Conservation (phyloP, 2,888 invertebrate genomes). For the Spilosoma lubricipeda region DNA sequence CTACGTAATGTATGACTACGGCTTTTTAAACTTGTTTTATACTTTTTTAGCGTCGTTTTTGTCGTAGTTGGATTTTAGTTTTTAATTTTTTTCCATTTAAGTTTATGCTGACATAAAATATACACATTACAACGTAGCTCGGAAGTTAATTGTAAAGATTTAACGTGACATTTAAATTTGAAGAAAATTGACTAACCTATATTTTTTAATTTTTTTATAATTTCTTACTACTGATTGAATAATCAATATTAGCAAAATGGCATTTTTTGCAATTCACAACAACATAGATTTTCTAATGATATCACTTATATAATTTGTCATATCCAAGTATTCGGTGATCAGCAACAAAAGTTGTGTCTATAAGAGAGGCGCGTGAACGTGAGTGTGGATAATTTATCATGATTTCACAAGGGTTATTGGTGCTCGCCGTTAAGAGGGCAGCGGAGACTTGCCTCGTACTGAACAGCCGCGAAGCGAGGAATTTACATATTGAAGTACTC, state of each 20-base stretch:
- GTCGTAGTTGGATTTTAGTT: no score
- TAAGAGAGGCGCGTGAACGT: slow-evolving; percentile 70
- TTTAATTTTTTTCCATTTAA: no score
- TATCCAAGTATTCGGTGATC: slow-evolving; percentile 56
- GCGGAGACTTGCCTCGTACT: slow-evolving; percentile 58
- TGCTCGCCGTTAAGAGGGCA: slow-evolving; percentile 75
- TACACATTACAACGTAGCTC: no score
- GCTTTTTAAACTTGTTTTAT: no score
- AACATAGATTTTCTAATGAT: not conserved
- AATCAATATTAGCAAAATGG: not conserved
- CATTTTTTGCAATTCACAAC: not conserved
- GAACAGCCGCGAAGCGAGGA: slow-evolving; percentile 64
- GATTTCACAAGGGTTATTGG: slow-evolving; percentile 83
- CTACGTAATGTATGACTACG: no score
- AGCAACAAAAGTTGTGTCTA: slow-evolving; percentile 60
- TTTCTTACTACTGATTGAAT: not conserved
- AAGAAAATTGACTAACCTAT: no score
- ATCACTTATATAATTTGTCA: slow-evolving; percentile 44
- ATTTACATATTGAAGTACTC: slow-evolving; percentile 76
- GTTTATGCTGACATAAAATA: no score
- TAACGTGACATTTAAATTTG: not conserved
- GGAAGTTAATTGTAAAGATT: not conserved
- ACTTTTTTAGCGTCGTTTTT: no score
- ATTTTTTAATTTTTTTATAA: no score
- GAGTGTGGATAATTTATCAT: slow-evolving; percentile 85